These are phyloP conservation scores for Augochlora pura DNA, from an alignment of 1,140 invertebrate genomes.

Conservation along the genomic window DNA sequence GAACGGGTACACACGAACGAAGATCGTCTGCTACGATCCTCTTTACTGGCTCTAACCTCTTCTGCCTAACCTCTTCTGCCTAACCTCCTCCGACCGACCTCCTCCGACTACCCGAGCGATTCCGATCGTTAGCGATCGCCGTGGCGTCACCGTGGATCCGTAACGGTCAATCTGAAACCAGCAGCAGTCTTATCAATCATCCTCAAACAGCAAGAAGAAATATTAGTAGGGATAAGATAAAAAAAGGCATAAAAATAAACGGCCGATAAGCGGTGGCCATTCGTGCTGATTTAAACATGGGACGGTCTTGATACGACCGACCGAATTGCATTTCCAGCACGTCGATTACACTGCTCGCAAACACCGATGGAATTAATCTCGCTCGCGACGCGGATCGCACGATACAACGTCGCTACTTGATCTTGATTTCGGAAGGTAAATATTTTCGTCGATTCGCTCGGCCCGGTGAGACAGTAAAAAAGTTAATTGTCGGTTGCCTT, in stretches of 20 bases:
- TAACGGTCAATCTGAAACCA: not conserved
- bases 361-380: slow-evolving; percentile 15
- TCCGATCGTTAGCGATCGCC: not conserved
- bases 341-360: not conserved
- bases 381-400: not conserved
- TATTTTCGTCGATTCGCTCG: not conserved
- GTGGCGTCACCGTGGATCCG: too few relatives aligned
- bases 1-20: not conserved
- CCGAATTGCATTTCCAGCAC: slow-evolving; percentile 13
- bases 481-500: not conserved
- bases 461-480: not conserved
- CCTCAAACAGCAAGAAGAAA: slow-evolving; percentile 52
- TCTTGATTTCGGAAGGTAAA: not conserved
- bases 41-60: too few relatives aligned
- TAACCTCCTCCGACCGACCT: not conserved
- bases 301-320: not conserved
- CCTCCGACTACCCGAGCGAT: not conserved
- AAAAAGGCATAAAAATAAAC: slow-evolving; percentile 45
- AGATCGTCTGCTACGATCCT: not conserved
- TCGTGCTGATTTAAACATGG: slow-evolving; percentile 29
- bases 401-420: not conserved
- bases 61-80: too few relatives aligned
- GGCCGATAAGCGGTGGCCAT: slow-evolving; percentile 30
- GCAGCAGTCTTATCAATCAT: slow-evolving; percentile 40
- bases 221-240: slow-evolving; percentile 46